These are phyloP conservation scores for Monomorium pharaonis DNA, from an alignment of 1,140 invertebrate species.

Conservation along the genomic window DNA sequence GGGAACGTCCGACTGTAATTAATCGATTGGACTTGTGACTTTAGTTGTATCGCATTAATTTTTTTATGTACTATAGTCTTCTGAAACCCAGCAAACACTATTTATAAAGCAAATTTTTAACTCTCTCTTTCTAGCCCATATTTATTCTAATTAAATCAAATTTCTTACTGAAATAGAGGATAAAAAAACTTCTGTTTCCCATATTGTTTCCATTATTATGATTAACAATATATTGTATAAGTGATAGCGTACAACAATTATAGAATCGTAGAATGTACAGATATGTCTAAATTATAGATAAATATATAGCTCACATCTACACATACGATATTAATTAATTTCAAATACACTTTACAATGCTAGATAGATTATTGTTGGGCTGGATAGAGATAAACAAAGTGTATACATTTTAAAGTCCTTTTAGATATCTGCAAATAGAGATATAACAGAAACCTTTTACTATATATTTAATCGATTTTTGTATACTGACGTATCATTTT, in stretches of 20 bases:
- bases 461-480: constrained; percentile 20
- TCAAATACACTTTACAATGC: background rate
- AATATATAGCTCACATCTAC: constrained; percentile 35
- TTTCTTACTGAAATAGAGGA: background rate
- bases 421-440: constrained; percentile 19
- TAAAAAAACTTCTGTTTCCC: constrained; percentile 15
- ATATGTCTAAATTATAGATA: constrained; percentile 37
- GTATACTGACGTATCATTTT: constrained; percentile 18
- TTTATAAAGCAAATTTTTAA: constrained; percentile 30
- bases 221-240: constrained; percentile 44
- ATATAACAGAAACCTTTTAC: constrained; percentile 5
- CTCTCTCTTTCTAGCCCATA: constrained; percentile 41
- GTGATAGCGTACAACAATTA: constrained; percentile 42
- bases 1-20: constrained; percentile 29
- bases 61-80: constrained; percentile 26
- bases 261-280: constrained; percentile 49
- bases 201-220: constrained; percentile 29
- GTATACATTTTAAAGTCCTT: constrained; percentile 12
- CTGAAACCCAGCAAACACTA: background rate
- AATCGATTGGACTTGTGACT: constrained; percentile 34
- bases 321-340: constrained; percentile 40
- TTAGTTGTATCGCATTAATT: background rate
- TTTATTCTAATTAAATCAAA: constrained; percentile 34
- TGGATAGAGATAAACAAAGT: constrained; percentile 14
- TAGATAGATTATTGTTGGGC: constrained; percentile 24